phyloP scores from a whole-genome alignment of 2,888 invertebrate genomes.

The Cancer borealis region DNA sequence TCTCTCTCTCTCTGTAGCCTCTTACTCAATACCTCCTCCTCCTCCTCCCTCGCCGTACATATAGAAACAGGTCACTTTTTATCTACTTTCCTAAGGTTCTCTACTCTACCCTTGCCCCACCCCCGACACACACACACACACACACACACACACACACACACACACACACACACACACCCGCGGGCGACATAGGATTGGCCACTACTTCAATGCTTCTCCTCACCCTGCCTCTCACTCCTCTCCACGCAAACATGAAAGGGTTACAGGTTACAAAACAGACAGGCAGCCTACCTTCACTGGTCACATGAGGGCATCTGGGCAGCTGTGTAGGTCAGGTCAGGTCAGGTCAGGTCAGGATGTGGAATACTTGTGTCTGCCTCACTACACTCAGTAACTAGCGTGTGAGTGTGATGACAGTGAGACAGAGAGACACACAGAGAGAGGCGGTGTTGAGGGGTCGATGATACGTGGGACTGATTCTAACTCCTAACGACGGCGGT shows the following conservation, averaged over 20 bases:
- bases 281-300: not conserved
- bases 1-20: not conserved
- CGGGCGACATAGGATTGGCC: too few relatives aligned
- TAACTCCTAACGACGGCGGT: not conserved
- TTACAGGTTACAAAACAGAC: not conserved
- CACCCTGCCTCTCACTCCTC: not conserved
- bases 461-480: not conserved
- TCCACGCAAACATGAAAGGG: not conserved
- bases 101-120: not conserved
- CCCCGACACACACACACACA: not conserved
- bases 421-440: not conserved
- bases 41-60: not conserved
- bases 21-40: not conserved
- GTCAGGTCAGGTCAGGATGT: not conserved
- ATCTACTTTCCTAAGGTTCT: not conserved
- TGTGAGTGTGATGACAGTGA: not conserved
- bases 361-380: not conserved
- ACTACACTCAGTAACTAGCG: not conserved
- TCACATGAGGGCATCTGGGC: not conserved
- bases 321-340: not conserved
- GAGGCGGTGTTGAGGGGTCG: not conserved
- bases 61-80: not conserved
- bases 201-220: not conserved
- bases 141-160: not conserved
- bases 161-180: conserved; percentile 11